phyloP scores from a whole-genome alignment of 1,140 invertebrate species.

The Orchestia grillus region DNA sequence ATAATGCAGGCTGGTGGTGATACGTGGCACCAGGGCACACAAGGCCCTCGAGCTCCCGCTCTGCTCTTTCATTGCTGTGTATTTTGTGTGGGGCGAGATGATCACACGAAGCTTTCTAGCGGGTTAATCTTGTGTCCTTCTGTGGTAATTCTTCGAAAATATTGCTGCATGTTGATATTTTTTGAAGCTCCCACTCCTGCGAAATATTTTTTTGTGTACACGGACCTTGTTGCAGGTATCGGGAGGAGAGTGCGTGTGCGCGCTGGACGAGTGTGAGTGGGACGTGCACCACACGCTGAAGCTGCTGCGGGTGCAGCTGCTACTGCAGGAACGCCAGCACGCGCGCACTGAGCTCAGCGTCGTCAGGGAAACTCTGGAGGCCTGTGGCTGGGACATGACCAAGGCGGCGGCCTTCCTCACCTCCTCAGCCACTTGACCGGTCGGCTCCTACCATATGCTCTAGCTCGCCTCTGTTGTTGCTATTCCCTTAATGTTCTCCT shows the following conservation, averaged over 20 bases:
- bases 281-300: constrained; percentile 78
- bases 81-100: neutral
- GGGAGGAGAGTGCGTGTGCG: constrained; percentile 83
- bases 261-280: constrained; percentile 88
- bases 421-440: neutral
- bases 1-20: too few relatives aligned
- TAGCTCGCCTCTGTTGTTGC: too few relatives aligned
- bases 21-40: too few relatives aligned
- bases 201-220: neutral
- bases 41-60: neutral
- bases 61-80: neutral
- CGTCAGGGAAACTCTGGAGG: constrained; percentile 62
- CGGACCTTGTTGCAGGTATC: constrained; percentile 75
- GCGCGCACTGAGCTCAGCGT: constrained; percentile 49
- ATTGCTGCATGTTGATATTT: too few relatives aligned
- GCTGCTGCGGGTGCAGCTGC: constrained; percentile 62
- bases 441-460: neutral
- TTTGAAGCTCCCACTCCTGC: neutral
- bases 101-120: too few relatives aligned
- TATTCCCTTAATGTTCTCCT: neutral
- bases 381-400: constrained; percentile 66
- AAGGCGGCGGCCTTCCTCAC: constrained; percentile 65
- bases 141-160: too few relatives aligned
- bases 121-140: too few relatives aligned
- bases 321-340: constrained; percentile 57